A percentile compares a stretch with the other conserved stretches of the same genome.
These are phyloP conservation scores for Agapornis canus DNA, from an alignment of 2,797 vertebrate genomes.

Conservation along the genomic window DNA sequence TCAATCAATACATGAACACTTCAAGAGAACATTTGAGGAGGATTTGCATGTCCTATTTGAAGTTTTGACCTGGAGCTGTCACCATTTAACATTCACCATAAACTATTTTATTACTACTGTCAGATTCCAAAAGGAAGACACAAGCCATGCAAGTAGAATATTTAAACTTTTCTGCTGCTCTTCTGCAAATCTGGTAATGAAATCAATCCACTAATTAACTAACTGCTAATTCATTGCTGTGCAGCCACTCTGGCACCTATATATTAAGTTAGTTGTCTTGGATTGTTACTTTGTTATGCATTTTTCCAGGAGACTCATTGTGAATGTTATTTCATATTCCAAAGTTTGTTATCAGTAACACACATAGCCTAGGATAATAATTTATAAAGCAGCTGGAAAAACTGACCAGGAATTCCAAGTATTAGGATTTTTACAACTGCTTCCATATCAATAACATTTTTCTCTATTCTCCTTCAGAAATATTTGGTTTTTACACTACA, in stretches of 20 bases:
- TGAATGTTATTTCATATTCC: neutral
- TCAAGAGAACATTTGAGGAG: neutral
- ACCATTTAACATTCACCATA: neutral
- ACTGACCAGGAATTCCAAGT: neutral
- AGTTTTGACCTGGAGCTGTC: neutral
- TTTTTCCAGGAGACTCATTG: conserved; percentile 13
- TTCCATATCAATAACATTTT: neutral
- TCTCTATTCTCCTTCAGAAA: neutral
- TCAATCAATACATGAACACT: neutral
- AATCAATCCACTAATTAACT: conserved; percentile 36
- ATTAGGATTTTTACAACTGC: neutral
- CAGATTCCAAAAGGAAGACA: neutral
- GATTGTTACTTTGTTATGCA: neutral
- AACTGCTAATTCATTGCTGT: neutral
- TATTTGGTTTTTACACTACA: neutral
- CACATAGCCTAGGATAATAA: neutral
- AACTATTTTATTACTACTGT: neutral
- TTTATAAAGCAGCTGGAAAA: conserved; percentile 30
- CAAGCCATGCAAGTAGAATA: neutral
- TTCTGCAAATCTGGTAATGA: neutral
- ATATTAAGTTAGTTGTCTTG: neutral
- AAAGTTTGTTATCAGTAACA: neutral
- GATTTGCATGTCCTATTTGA: neutral
- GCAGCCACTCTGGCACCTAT: neutral
- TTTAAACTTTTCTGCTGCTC: neutral